Evolutionary conservation across 2,888 invertebrate genomes (phyloP), one percentile per base, ranked within the genome.

Genomic region (Xanthia icteritia): DNA sequence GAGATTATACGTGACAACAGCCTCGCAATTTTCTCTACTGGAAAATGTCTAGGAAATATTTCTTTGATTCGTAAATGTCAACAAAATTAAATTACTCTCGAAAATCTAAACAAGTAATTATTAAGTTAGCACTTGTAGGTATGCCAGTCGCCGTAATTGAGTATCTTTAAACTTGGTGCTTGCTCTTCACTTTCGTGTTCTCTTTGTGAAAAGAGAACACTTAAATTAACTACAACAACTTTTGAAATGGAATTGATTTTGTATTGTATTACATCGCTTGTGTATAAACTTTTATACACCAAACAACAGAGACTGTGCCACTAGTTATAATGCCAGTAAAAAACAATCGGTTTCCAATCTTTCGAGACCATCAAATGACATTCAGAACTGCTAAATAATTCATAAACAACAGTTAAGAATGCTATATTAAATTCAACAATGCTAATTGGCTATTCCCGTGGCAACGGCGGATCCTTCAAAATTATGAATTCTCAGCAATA

Each of bases 311-410:
- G 42, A 51, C 27, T 51, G 48, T 5, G 20, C 51, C 51, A 23
- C 51, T 8, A 27, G n/a, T 65, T 60, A 78, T 45, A 73, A 81
- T 5, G 23, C 51, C 36, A 45, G 45, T 27, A 54, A 61, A 79
- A 73, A 65, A 73, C 31, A 81, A 65, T 81, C 45, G 8, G 58
- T 65, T 31, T 54, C 60, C 64, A 65, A 78, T 85, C 45, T 79
- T 64, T 39, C 45, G 20, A 68, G 39, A 69, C 48, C 69, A 48
- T 63, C 60, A 69, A 78, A 74, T 58, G 69, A 51, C 74, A 78
- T 78, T 78, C 39, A 73, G 51, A 82, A 56, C 58, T 75, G 65
- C 60, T 86, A 70, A 86, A 82, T 86, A 82, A 86, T 86, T 82
- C 69, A 83, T 73, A 67, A 64, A 66, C 70, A 69, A 45, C 72